phyloP scores from a whole-genome alignment of 2,797 vertebrate genomes.

The Huso huso region DNA sequence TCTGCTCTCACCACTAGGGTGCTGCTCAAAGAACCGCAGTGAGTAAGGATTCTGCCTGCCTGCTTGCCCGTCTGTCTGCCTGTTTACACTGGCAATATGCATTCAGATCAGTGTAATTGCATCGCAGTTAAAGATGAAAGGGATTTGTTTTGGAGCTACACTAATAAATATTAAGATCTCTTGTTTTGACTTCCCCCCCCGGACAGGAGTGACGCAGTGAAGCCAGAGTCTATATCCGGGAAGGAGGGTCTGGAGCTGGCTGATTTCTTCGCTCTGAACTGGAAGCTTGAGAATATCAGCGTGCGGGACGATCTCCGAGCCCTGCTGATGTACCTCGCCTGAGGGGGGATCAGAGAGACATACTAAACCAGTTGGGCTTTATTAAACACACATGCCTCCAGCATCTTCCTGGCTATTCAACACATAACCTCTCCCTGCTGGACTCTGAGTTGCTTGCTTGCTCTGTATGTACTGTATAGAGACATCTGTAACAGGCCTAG shows the following conservation, averaged over 20 bases:
- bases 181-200: background rate
- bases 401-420: no score
- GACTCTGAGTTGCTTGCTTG: no score
- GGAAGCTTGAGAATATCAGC: background rate
- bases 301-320: background rate
- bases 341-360: background rate
- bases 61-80: background rate
- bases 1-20: conserved; percentile 7
- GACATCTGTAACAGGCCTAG: no score
- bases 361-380: no score
- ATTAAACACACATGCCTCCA: no score
- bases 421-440: no score
- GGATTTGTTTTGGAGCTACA: background rate
- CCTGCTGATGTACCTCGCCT: conserved; percentile 6
- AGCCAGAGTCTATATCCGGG: conserved; percentile 1
- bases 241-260: conserved; percentile 6
- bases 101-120: no score
- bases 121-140: no score
- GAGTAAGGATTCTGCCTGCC: background rate
- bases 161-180: background rate
- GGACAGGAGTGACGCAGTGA: conserved; percentile 6
- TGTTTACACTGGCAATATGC: background rate
- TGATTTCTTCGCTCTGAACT: conserved; percentile 8
- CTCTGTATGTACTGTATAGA: no score
- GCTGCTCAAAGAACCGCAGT: conserved; percentile 8